Conservation (phyloP, 1,140 invertebrate species). For the Papilio xuthus region DNA sequence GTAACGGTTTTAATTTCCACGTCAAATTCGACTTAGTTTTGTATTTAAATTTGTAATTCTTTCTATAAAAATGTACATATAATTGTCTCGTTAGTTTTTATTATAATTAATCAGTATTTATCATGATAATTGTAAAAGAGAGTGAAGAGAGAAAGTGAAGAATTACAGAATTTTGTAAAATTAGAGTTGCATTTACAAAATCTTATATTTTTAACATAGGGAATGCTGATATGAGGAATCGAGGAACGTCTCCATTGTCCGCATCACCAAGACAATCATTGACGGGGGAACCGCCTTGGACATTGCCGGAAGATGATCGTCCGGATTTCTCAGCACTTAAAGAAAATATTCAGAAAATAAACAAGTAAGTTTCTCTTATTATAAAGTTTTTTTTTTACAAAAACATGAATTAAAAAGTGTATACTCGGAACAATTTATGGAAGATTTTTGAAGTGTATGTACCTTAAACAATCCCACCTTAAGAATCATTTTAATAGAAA, state of each 20-base stretch:
- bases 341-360: constrained; percentile 91
- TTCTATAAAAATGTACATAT: too few species aligned
- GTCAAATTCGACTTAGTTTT: too few species aligned
- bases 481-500: too few species aligned
- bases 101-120: too few species aligned
- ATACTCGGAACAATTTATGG: too few species aligned
- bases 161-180: too few species aligned
- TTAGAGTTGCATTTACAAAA: background rate
- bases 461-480: too few species aligned
- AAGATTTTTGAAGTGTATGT: too few species aligned
- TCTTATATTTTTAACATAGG: constrained; percentile 47
- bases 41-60: too few species aligned
- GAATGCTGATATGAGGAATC: constrained; percentile 74
- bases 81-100: too few species aligned
- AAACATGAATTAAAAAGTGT: too few species aligned
- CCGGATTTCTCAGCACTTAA: constrained; percentile 95
- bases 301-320: constrained; percentile 84
- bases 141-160: background rate
- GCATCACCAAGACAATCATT: constrained; percentile 77
- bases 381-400: background rate
- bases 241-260: constrained; percentile 78
- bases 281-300: constrained; percentile 76
- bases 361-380: constrained; percentile 86
- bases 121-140: background rate
- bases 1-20: constrained; percentile 68